Conservation (phyloP, 2,888 invertebrate species). For the Cyaniris semiargus region DNA sequence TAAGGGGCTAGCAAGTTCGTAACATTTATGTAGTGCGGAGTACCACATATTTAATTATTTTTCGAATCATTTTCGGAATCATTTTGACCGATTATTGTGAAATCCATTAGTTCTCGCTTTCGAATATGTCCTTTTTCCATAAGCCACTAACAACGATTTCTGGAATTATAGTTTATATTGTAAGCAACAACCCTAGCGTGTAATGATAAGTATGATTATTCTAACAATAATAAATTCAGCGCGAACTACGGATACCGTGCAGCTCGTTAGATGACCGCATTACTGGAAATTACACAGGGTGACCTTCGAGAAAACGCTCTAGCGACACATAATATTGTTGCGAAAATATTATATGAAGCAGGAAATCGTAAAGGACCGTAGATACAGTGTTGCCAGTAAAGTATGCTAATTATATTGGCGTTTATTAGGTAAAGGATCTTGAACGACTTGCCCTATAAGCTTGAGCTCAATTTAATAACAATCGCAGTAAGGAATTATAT, state of each 20-base stretch:
- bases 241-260: constrained; percentile 39
- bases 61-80: too few species aligned
- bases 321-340: constrained; percentile 35
- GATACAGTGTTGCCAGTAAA: background rate
- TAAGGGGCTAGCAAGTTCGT: too few species aligned
- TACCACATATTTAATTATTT: too few species aligned
- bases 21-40: too few species aligned
- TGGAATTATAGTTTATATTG: background rate
- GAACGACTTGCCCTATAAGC: background rate
- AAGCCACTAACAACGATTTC: background rate
- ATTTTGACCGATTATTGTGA: background rate
- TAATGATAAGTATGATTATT: constrained; percentile 31
- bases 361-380: background rate
- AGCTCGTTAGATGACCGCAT: constrained; percentile 42
- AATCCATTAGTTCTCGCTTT: background rate
- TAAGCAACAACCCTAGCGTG: constrained; percentile 33
- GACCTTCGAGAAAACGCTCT: constrained; percentile 32
- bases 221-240: constrained; percentile 39
- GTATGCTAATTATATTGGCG: background rate
- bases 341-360: constrained; percentile 17
- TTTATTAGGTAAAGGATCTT: background rate
- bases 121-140: background rate
- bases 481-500: too few species aligned
- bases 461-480: background rate
- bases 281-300: constrained; percentile 37